Percentiles rank a stretch among this genome's conserved stretches.
These are phyloP conservation scores for Pseudomyrmex sp. DNA, from an alignment of 1,140 invertebrate genomes.

Conservation along the genomic window DNA sequence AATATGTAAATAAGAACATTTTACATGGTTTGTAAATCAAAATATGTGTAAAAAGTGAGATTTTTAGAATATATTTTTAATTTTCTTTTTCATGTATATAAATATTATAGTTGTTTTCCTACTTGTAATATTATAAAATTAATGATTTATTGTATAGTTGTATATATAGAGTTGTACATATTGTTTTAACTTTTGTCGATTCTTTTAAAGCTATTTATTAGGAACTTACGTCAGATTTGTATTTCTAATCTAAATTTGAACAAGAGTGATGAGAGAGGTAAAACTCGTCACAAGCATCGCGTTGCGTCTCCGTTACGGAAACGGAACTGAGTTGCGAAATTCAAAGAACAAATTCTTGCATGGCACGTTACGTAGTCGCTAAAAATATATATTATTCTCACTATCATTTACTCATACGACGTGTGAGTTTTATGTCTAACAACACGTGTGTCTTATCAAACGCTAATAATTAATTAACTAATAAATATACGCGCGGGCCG, in stretches of 20 bases:
- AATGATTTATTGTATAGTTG: not conserved
- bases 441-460: not conserved
- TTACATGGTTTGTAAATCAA: no score
- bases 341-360: slow-evolving; percentile 34
- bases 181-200: not conserved
- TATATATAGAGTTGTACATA: not conserved
- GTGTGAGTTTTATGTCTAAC: not conserved
- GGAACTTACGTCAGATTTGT: slow-evolving; percentile 3
- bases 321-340: slow-evolving; percentile 42
- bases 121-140: no score
- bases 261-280: not conserved
- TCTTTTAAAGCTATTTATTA: not conserved
- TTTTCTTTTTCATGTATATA: no score
- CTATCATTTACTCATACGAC: slow-evolving; percentile 5
- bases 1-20: no score
- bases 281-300: not conserved
- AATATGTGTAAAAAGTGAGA: no score
- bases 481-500: not conserved
- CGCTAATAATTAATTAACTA: slow-evolving; percentile 5
- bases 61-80: no score
- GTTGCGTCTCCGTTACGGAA: not conserved
- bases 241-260: slow-evolving; percentile 15
- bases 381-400: slow-evolving; percentile 45
- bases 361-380: slow-evolving; percentile 14
- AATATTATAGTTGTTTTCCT: no score